A percentile compares a stretch with the other conserved stretches of the same genome.
These are phyloP conservation scores for Plebejus anna DNA, from an alignment of 2,888 invertebrate genomes.

Conservation along the genomic window DNA sequence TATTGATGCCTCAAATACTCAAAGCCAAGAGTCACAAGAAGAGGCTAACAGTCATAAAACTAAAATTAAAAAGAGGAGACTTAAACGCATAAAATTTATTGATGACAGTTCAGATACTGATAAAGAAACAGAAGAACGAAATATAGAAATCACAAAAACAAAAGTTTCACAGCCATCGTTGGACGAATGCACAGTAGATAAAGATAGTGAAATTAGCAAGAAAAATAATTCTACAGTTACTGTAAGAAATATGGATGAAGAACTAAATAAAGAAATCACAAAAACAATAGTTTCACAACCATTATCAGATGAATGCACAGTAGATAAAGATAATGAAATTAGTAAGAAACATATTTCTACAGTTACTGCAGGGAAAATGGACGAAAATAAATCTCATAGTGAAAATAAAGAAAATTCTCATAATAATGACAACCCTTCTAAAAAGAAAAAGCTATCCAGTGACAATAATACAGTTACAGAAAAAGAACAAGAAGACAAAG, in stretches of 20 bases:
- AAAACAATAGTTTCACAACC: no score
- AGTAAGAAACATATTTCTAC: background rate
- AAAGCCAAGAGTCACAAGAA: slow-evolving; percentile 27
- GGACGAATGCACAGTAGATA: background rate
- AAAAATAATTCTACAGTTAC: background rate
- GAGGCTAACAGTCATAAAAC: slow-evolving; percentile 25
- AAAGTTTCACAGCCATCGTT: background rate
- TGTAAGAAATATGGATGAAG: background rate
- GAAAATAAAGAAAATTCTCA: slow-evolving; percentile 17
- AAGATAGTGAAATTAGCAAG: background rate
- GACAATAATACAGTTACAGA: slow-evolving; percentile 32
- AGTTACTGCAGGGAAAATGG: background rate
- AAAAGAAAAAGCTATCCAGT: slow-evolving; percentile 27
- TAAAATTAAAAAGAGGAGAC: slow-evolving; percentile 37
- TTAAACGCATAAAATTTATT: slow-evolving; percentile 41
- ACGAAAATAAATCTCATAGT: slow-evolving; percentile 15
- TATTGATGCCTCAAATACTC: slow-evolving; percentile 13
- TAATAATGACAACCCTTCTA: slow-evolving; percentile 17
- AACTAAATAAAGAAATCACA: no score
- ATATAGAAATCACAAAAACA: slow-evolving; percentile 31
- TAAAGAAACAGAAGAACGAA: slow-evolving; percentile 29
- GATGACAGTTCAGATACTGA: slow-evolving; percentile 46
- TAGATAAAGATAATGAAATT: background rate
- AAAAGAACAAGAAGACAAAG: background rate
- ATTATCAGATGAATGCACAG: no score